Base-by-base conservation (phyloP, 2,797 vertebrate species). In the Pterois miles region DNA sequence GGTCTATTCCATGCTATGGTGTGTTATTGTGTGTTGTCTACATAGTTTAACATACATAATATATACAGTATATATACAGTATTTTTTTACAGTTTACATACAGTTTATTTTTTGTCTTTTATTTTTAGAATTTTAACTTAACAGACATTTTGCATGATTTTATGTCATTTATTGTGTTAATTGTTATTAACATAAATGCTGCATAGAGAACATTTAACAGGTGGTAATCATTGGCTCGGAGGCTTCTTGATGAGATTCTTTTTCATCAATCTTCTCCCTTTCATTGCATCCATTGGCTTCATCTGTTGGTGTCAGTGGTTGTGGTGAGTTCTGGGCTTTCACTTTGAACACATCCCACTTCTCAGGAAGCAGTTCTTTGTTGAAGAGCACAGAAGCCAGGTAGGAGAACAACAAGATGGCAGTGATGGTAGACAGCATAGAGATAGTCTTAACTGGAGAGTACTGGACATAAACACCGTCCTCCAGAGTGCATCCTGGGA, bases 391-490 rank as follows among this genome's bases (percentile, higher is more conserved):
- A 5, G 74, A 71, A 0, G 53, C 14, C 58, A 87, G 36, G 27
- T 58, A 76, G 54, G 86, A 90, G 65, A 87, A 86, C 2, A 66
- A 4, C 74, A 86, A 58, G 1, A 91, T 94, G 0, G 84, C 84
- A 10, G 76, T 74, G 13, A 93, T 1, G 1, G 92, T 76, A 27
- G 92, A 40, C 46, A 95, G 73, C 93, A 95, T 23, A 0, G 85
- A 90, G 84, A 95, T 89, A 1, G 93, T 94, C 86, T 88, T 96
- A 57, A 94, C 91, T 5, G 95, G 95, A 68, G 94, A 88, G 16
- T 90, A 76, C 80, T 96, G 95, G 16, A 75, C 58, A 25, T 93
- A 92, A 36, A 74, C 73, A 0, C 86, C 85, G 0, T 94, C 85
- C 48, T 88, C 82, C 2, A 88, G 65, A 33, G 87, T 83, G 74